Conservation (phyloP, 1,140 invertebrate species). For the Conus ventricosus region DNA sequence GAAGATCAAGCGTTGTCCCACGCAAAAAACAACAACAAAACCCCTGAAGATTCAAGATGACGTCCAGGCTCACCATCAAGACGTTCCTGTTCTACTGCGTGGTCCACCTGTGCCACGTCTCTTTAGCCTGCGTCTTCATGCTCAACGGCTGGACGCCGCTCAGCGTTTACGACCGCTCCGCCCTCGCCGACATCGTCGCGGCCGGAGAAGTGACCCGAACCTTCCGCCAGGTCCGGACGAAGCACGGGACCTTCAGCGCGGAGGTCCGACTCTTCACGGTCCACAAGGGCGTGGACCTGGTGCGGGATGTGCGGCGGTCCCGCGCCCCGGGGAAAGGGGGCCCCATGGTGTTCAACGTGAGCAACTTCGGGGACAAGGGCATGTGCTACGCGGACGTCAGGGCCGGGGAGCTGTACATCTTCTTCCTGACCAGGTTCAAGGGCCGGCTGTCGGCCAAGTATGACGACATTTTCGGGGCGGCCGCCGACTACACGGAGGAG, state of each 20-base stretch:
- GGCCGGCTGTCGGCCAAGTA: slow-evolving; percentile 70
- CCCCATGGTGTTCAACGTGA: slow-evolving; percentile 61
- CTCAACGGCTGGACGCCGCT: slow-evolving; percentile 72
- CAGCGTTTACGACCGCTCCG: slow-evolving; percentile 64
- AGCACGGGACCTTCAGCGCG: slow-evolving; percentile 65
- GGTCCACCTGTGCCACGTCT: slow-evolving; percentile 35
- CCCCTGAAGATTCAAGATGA: not conserved
- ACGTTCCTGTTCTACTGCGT: slow-evolving; percentile 34
- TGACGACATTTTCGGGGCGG: slow-evolving; percentile 73
- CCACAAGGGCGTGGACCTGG: slow-evolving; percentile 61
- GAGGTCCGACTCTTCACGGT: slow-evolving; percentile 61
- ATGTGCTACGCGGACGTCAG: slow-evolving; percentile 71
- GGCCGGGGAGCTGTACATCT: slow-evolving; percentile 63
- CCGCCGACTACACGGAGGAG: slow-evolving; percentile 55
- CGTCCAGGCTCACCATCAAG: not conserved
- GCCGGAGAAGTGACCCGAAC: slow-evolving; percentile 58
- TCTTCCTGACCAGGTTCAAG: slow-evolving; percentile 70
- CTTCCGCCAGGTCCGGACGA: slow-evolving; percentile 60
- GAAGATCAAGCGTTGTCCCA: too few relatives aligned
- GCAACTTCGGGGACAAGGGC: slow-evolving; percentile 72
- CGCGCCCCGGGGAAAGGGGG: not conserved
- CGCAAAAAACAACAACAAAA: too few relatives aligned
- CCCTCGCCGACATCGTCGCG: slow-evolving; percentile 65
- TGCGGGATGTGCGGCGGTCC: slow-evolving; percentile 46
- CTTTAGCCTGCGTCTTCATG: slow-evolving; percentile 65